Evolutionary conservation across 2,797 vertebrate genomes (phyloP), one percentile per base, ranked within the genome.

Genomic region (Loris lydekkerianus): DNA sequence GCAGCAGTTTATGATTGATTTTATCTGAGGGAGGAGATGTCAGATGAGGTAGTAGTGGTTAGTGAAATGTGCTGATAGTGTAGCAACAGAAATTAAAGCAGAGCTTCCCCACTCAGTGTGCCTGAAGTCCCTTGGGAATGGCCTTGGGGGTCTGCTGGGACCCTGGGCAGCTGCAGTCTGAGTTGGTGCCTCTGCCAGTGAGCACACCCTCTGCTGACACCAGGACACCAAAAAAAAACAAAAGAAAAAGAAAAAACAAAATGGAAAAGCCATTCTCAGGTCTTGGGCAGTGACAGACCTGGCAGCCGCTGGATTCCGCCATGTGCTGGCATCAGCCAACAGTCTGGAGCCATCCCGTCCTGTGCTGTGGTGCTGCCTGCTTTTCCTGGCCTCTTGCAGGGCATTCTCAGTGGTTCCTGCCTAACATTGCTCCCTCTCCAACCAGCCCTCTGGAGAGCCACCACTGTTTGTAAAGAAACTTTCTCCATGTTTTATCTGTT

Each of bases 261-360:
- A 34, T 49, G 65, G 10, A 7, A 2, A 10, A 40, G 1, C 46
- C 0, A 9, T 29, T 43, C 29, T 31, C 9, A 60, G 69, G 77
- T n/a, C 20, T 20, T 2, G 27, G 31, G 11, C 25, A 4, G 4
- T 27, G 13, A 7, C 6, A n/a, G 0, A 15, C 25, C 14, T 3
- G 4, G 67, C 67, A 40, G n/a, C 67, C 29, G n/a, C 14, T 11
- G 83, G 83, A 34, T 43, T n/a, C 2, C 1, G 58, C 29, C 23
- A 34, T 8, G 13, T 56, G 81, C 65, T 27, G 4, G 10, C 21
- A 60, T 31, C 25, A 53, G 31, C 0, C 0, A 0, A 37, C 37
- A 0, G 0, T 9, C 6, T 11, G 21, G 81, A 31, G n/a, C 20
- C 63, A 0, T 40, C 65, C 40, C 3, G 25, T 34, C 21, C 73